These are phyloP conservation scores for Cinclus cinclus DNA, from an alignment of 2,113 vertebrate species.

Conservation along the genomic window DNA sequence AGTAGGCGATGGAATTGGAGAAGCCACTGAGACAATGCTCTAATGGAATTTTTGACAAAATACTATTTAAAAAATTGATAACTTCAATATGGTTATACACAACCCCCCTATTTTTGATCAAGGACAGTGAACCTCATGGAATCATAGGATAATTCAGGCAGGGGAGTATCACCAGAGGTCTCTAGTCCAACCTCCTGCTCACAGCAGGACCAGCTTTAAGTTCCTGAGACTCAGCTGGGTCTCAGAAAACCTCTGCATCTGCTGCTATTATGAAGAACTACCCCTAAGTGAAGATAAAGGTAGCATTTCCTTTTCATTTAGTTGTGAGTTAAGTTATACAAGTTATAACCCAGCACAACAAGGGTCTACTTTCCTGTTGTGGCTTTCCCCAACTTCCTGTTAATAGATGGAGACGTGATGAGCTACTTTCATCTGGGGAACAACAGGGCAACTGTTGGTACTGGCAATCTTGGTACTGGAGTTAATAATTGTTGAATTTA, in stretches of 20 bases:
- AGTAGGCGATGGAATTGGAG: not conserved
- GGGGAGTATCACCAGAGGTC: not conserved
- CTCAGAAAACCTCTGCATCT: not conserved
- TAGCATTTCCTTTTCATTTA: not conserved
- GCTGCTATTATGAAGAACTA: not conserved
- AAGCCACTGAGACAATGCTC: not conserved
- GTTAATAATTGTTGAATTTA: not conserved
- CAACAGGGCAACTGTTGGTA: not conserved
- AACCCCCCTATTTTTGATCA: not conserved
- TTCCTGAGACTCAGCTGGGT: not conserved
- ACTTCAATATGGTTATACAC: not conserved
- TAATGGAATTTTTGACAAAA: not conserved
- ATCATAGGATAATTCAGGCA: not conserved
- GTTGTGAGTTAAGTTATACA: not conserved
- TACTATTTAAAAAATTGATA: not conserved
- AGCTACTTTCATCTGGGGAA: not conserved
- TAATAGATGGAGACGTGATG: not conserved
- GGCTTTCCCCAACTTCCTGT: not conserved
- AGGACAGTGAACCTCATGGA: not conserved
- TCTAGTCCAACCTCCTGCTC: not conserved
- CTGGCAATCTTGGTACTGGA: not conserved
- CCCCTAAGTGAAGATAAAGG: not conserved
- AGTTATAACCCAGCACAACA: not conserved
- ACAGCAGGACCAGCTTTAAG: not conserved
- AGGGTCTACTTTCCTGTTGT: not conserved